Percentiles rank a stretch among this genome's conserved stretches.
Evolutionary conservation across 2,888 invertebrate genomes (phyloP).

Genomic region (Congeria kusceri): DNA sequence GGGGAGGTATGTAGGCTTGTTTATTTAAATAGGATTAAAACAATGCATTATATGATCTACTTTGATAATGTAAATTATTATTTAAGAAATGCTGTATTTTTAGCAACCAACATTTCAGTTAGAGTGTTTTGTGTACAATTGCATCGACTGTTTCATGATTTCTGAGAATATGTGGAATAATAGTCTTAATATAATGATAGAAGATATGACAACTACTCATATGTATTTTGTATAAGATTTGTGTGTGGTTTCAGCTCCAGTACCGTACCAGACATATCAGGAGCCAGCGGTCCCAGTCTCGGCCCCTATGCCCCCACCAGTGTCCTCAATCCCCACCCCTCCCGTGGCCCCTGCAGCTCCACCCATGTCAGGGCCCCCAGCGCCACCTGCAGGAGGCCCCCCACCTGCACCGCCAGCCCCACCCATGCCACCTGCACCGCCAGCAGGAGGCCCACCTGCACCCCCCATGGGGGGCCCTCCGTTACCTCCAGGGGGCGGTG

Average conservation of each 20-base stretch:
- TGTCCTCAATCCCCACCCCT: neutral
- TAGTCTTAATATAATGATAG: too few relatives aligned
- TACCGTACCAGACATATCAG: conserved; percentile 28
- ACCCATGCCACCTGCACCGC: conserved; percentile 83
- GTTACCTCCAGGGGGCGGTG: conserved; percentile 88
- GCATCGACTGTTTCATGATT: too few relatives aligned
- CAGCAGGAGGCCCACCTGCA: conserved; percentile 86
- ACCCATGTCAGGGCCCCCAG: conserved; percentile 65
- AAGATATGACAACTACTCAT: too few relatives aligned
- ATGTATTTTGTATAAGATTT: too few relatives aligned
- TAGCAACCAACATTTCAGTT: too few relatives aligned
- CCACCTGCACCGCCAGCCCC: conserved; percentile 81
- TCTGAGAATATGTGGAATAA: too few relatives aligned
- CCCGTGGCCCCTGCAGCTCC: conserved; percentile 79
- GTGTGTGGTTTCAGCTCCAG: conserved; percentile 32
- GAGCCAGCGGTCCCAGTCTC: conserved; percentile 21
- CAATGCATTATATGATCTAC: too few relatives aligned
- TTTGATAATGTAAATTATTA: too few relatives aligned
- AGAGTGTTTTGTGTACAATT: too few relatives aligned
- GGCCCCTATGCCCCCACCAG: conserved; percentile 32
- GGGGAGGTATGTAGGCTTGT: conserved; percentile 57
- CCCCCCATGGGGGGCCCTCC: conserved; percentile 87
- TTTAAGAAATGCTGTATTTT: too few relatives aligned
- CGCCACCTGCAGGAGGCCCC: conserved; percentile 67
- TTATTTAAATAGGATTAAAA: neutral